These are phyloP conservation scores for Drosophila paranaensis DNA, from an alignment of 2,888 invertebrate genomes.

Conservation along the genomic window DNA sequence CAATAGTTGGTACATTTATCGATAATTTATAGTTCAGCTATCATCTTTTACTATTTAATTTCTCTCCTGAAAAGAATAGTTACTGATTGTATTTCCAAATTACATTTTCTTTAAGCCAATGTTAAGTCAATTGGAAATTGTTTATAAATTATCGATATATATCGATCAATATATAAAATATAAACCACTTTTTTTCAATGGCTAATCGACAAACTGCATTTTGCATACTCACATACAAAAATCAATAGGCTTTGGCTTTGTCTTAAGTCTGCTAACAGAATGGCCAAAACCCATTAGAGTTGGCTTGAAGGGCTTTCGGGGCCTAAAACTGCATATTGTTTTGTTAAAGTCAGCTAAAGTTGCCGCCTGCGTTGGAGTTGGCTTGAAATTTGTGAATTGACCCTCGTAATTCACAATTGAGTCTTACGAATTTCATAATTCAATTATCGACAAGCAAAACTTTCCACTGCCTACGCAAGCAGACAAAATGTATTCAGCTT, in stretches of 20 bases:
- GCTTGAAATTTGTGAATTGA: constrained; percentile 6
- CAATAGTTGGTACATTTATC: background rate
- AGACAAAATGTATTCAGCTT: constrained; percentile 30
- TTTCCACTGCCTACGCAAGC: constrained; percentile 50
- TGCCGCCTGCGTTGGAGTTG: background rate
- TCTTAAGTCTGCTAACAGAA: background rate
- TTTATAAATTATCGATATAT: background rate
- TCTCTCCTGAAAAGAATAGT: background rate
- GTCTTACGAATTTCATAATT: constrained; percentile 58
- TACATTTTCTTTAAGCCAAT: background rate
- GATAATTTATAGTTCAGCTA: background rate
- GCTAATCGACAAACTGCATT: background rate
- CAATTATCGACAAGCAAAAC: constrained; percentile 59
- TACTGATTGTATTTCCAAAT: background rate
- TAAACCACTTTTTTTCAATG: background rate
- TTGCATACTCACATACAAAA: background rate
- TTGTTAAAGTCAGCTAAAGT: background rate
- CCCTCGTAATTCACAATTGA: constrained; percentile 20
- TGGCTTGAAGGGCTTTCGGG: too few relatives aligned
- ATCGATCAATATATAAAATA: background rate
- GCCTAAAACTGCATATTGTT: background rate
- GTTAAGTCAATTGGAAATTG: background rate
- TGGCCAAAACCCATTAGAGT: too few relatives aligned
- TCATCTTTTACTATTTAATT: background rate
- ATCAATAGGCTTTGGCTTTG: background rate